Evolutionary conservation across 2,888 invertebrate genomes (phyloP), one percentile per base, ranked within the genome.

Genomic region (Syrista parreyssii): DNA sequence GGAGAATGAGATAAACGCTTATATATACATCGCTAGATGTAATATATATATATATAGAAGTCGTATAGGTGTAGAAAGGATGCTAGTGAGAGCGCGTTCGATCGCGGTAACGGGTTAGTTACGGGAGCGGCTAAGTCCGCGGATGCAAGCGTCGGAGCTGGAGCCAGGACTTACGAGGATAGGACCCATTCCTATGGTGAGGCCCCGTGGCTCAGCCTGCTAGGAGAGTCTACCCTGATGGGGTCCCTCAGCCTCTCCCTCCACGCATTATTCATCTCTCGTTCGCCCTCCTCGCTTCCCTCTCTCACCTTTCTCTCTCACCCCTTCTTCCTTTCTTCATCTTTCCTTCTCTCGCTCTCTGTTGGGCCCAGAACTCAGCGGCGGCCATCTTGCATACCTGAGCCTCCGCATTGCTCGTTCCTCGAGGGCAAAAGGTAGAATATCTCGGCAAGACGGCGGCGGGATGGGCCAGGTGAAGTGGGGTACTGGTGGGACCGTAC

Each of bases 351-450:
- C 81, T 76, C 81, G 68, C 80, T 75, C 75, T 76, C 77, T 75
- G 78, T 72, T 78, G 81, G 78, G 79, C 79, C 79, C 79, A 80
- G 81, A 80, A 82, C 84, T 84, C 79, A 75, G 74, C 79, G 83
- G 82, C 91, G 90, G 92, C 92, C 92, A 92, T 92, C 92, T 92
- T 92, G 92, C 91, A 92, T 92, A 92, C 92, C 92, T 92, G 91
- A 91, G 91, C 89, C 90, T 91, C 89, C 89, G 90, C 91, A 91
- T 91, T 90, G 91, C 91, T 90, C 88, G 89, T 90, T 90, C 90
- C 91, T 91, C 88, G 91, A 91, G 91, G 91, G 91, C 91, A 91
- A 91, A 91, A 91, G 91, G 90, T 90, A 90, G 90, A 90, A 90
- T 91, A 91, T 90, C 91, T 90, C 87, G 87, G 87, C 86, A 83